phyloP scores from a whole-genome alignment of 2,113 vertebrate species.

The Cryptomyrus ogoouensis region DNA sequence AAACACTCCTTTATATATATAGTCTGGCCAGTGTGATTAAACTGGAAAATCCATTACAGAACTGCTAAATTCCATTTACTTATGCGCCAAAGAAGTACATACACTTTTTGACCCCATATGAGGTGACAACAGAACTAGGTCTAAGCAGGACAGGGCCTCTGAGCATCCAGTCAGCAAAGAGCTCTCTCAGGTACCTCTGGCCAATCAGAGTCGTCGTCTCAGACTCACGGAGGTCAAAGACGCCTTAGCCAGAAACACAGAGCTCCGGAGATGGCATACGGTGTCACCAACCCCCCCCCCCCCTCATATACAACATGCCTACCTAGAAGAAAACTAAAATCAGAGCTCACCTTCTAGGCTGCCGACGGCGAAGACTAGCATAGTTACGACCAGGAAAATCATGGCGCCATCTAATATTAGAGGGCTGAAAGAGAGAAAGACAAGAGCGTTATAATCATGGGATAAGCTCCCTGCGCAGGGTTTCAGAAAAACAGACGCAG shows the following conservation, averaged over 20 bases:
- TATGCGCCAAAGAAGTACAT: background rate
- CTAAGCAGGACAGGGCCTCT: background rate
- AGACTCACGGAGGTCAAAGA: background rate
- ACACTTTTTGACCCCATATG: background rate
- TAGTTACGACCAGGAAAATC: slow-evolving; percentile 69
- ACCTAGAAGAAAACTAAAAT: slow-evolving; percentile 1
- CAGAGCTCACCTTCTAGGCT: slow-evolving; percentile 74
- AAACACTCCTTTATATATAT: background rate
- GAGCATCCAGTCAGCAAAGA: slow-evolving; percentile 1
- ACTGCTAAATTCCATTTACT: background rate
- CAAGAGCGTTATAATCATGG: background rate
- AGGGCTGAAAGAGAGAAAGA: slow-evolving; percentile 54
- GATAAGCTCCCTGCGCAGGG: background rate
- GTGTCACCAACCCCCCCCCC: background rate
- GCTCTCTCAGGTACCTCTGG: background rate
- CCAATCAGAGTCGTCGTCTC: background rate
- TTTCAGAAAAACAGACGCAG: background rate
- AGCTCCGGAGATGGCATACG: background rate
- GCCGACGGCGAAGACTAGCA: slow-evolving; percentile 66
- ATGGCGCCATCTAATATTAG: slow-evolving; percentile 66
- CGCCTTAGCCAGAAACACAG: background rate
- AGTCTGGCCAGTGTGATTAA: background rate
- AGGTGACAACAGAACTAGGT: background rate
- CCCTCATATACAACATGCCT: background rate
- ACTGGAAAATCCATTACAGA: background rate